Percentiles rank a stretch among this genome's conserved stretches.
Evolutionary conservation across 2,797 vertebrate species (phyloP).

Genomic region (Lepilemur septentrionalis): DNA sequence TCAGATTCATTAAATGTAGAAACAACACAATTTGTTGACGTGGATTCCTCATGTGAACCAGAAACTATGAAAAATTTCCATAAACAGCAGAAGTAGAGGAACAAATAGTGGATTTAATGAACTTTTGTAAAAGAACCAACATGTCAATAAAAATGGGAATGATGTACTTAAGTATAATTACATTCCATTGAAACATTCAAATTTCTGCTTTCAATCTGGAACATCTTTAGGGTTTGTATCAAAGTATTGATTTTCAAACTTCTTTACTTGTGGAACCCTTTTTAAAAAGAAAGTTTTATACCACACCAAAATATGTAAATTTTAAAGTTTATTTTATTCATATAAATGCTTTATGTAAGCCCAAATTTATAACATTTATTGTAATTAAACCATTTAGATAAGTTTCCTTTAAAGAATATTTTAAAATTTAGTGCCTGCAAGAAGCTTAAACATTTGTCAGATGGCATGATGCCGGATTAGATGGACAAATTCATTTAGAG

Average conservation of each 20-base stretch:
- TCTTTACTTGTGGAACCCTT: neutral
- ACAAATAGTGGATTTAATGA: neutral
- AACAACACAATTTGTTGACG: neutral
- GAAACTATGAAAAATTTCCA: neutral
- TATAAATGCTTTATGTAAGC: neutral
- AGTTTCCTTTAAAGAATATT: neutral
- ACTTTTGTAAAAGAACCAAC: neutral
- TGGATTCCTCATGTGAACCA: neutral
- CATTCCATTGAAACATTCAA: neutral
- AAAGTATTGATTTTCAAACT: neutral
- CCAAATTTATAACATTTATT: neutral
- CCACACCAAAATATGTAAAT: neutral
- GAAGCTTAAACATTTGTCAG: neutral
- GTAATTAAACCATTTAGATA: neutral
- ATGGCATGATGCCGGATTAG: neutral
- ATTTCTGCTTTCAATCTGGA: neutral
- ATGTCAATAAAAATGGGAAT: neutral
- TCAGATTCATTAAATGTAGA: neutral
- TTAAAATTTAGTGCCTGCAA: neutral
- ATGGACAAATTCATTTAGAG: conserved; percentile 30
- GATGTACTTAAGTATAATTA: neutral
- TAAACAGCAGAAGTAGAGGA: neutral
- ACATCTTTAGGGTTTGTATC: neutral
- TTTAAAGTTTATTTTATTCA: neutral
- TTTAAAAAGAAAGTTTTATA: neutral